Conservation (phyloP, 2,888 invertebrate genomes). For the Lagria hirta region DNA sequence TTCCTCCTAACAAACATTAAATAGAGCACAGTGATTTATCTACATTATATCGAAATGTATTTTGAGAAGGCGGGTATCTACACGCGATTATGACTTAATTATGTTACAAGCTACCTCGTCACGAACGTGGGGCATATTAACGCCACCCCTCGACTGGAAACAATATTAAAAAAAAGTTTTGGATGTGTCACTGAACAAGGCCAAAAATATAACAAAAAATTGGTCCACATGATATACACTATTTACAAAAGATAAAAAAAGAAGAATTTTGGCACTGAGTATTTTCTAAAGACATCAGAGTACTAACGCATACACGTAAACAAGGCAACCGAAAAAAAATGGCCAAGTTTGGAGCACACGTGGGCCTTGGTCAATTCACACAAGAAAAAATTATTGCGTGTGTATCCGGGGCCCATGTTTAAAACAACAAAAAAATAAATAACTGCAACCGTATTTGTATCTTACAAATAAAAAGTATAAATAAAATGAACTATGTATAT, state of each 20-base stretch:
- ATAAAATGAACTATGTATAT: too few species aligned
- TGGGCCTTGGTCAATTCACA: too few species aligned
- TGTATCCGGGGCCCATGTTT: constrained; percentile 7
- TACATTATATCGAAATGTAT: constrained; percentile 49
- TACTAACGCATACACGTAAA: too few species aligned
- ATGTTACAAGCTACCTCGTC: constrained; percentile 43
- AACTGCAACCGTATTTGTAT: constrained; percentile 24
- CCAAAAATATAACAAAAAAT: constrained; percentile 26
- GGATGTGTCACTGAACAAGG: constrained; percentile 17
- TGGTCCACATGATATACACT: constrained; percentile 37
- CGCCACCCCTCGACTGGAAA: constrained; percentile 18
- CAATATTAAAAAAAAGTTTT: constrained; percentile 4
- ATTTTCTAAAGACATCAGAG: too few species aligned
- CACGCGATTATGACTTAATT: constrained; percentile 46
- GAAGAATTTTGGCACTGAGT: constrained; percentile 36
- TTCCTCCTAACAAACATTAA: constrained; percentile 51
- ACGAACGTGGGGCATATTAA: constrained; percentile 26
- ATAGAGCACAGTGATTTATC: constrained; percentile 54
- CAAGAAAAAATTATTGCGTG: constrained; percentile 19
- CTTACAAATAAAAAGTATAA: constrained; percentile 30
- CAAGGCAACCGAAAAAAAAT: too few species aligned
- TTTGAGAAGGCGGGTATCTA: constrained; percentile 49
- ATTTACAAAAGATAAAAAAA: constrained; percentile 30
- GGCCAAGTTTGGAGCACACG: too few species aligned
- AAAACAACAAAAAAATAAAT: constrained; percentile 25